Base-by-base conservation (phyloP, 2,113 vertebrate genomes). In the Gallinago paraguaiae region DNA sequence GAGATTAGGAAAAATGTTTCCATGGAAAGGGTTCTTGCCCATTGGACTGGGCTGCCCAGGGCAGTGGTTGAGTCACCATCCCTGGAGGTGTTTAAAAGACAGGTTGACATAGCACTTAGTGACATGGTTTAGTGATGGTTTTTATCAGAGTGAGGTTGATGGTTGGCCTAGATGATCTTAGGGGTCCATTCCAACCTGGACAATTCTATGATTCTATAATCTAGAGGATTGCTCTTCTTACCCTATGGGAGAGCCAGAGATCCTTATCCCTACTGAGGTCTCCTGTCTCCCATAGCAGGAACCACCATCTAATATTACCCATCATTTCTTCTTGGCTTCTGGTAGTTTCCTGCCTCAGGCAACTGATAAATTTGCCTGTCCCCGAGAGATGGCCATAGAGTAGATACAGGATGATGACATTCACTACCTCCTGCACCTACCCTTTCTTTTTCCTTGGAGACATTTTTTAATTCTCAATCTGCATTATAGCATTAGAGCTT, bases 401-500 rank as follows among this genome's bases (percentile, higher is more conserved):
- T 15, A 68, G 22, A 54, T 43, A 17, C 5, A 77, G 54, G 50
- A 45, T 27, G 39, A 43, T 30, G 31, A 22, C 16, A 39, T 39
- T 56, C 14, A 9, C 5, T 71, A 2, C 12, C 14, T 3, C 2
- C 10, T 2, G 13, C 6, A 2, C 10, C 13, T 2, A 0, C 13
- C 7, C 17, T 39, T 10, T 3, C 37, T 86, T 74, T 69, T 90
- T 6, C 14, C 19, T 18, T 50, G n/a, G 30, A 83, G 35, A 53
- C 2, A 8, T 23, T 76, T 0, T 43, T 82, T 74, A 56, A 45
- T 65, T 77, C 37, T 83, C 67, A 63, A 28, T 46, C 37, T 46
- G 4, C 17, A 11, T 79, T 75, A n/a, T 27, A 48, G 35, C 4
- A 20, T 70, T 59, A 70, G 37, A 54, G 13, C 3, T 89, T 19